A percentile compares a stretch with the other conserved stretches of the same genome.
Evolutionary conservation across 2,797 vertebrate species (phyloP).

Genomic region (Alca torda): DNA sequence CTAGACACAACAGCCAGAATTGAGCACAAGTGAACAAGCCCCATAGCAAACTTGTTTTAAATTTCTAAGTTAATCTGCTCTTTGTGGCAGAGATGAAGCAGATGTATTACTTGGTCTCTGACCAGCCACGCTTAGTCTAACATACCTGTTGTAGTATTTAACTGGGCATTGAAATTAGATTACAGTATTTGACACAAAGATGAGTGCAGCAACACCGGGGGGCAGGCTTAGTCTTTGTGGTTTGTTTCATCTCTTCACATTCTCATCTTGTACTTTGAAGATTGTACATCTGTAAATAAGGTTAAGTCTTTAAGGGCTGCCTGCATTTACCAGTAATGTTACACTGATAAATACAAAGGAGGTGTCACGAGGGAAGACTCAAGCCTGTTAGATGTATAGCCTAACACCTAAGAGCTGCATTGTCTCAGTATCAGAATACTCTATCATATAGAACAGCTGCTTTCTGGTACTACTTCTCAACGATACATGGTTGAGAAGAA

Average conservation of each 20-base stretch:
- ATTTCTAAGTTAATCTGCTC: neutral
- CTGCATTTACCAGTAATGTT: neutral
- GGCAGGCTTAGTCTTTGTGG: neutral
- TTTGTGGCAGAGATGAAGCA: neutral
- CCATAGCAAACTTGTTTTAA: neutral
- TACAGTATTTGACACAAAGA: neutral
- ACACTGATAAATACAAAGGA: neutral
- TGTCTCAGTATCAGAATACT: neutral
- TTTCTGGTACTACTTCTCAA: neutral
- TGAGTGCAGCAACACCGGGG: neutral
- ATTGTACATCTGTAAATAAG: neutral
- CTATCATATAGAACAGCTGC: neutral
- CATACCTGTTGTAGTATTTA: neutral
- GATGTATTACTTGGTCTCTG: neutral
- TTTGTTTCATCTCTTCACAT: neutral
- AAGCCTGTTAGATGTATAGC: neutral
- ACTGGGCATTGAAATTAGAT: neutral
- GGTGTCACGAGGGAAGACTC: neutral
- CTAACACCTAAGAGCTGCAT: neutral
- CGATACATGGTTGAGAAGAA: neutral
- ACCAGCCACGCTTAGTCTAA: neutral
- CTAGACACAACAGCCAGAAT: neutral
- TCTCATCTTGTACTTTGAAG: neutral
- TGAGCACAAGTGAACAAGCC: neutral
- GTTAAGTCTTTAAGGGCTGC: neutral